Conservation (phyloP, 2,797 vertebrate genomes). For the Mycteria americana region DNA sequence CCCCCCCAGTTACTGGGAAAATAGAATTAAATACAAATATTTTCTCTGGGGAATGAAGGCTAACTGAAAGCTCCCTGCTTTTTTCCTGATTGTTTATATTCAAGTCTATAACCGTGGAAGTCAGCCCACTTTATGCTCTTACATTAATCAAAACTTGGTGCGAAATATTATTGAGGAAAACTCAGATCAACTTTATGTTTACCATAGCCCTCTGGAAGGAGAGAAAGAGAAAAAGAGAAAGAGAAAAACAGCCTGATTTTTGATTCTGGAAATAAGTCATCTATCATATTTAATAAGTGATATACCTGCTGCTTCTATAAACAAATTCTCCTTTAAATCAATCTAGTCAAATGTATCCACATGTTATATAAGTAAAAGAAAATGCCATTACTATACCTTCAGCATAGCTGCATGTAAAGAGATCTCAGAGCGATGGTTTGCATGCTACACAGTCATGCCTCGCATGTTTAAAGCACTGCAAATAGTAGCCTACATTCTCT, state of each 20-base stretch:
- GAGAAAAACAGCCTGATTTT: conserved; percentile 43
- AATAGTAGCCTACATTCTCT: conserved; percentile 55
- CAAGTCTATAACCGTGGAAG: background rate
- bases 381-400: conserved; percentile 62
- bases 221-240: conserved; percentile 47
- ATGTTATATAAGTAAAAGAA: conserved; percentile 18
- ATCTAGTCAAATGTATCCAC: conserved; percentile 3
- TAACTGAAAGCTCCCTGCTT: background rate
- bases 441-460: conserved; percentile 52
- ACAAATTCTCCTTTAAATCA: conserved; percentile 17
- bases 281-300: background rate
- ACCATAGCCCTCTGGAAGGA: conserved; percentile 45
- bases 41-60: background rate
- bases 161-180: conserved; percentile 40
- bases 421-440: conserved; percentile 51
- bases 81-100: background rate
- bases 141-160: conserved; percentile 8
- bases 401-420: conserved; percentile 63
- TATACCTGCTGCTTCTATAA: background rate
- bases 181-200: conserved; percentile 25
- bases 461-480: conserved; percentile 56
- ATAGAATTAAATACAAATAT: background rate
- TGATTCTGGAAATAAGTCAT: conserved; percentile 10
- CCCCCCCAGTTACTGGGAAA: background rate
- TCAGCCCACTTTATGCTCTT: background rate